Evolutionary conservation across 2,113 vertebrate genomes (phyloP), one percentile per base, ranked within the genome.

Genomic region (Poeciliopsis retropinna): DNA sequence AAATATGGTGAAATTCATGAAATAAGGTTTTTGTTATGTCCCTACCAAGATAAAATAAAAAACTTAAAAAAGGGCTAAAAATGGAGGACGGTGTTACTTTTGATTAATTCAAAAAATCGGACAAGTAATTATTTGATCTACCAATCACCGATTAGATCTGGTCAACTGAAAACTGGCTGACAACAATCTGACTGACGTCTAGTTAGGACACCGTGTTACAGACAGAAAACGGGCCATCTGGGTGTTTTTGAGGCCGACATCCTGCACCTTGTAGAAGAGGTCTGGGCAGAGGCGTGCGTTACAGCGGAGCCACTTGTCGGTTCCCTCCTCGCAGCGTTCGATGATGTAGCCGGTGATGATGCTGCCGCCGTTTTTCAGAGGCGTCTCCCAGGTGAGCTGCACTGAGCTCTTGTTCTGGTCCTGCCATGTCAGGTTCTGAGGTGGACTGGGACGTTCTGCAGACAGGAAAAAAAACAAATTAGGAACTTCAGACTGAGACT

Each of bases 351-450:
- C 98, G 4, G 97, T 90, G 86, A 99, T 91, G 69, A 95, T 95
- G 86, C 97, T 97, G 80, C 97, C 97, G 72, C 97, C 97, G 8
- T 97, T 97, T 39, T 90, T 94, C 0, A 97, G 87, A 64, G 98
- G 97, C 76, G 97, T 97, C 75, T 99, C 97, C 97, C 97, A 99
- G 27, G 90, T 95, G 73, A 99, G 95, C 81, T 97, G 95, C 81
- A 99, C 97, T 1, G 96, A 95, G 78, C 88, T 94, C 91, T 97
- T 98, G 78, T 96, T 98, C 94, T 99, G 97, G 60, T 97, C 94
- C 39, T 96, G 94, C 84, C 95, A 94, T 60, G 78, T 89, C 68
- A 99, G 92, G 82, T 98, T 98, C 82, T 95, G 90, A 57, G 98
- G 98, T 85, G 97, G 97, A 88, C 97, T 98, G 84, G 97, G 97